These are phyloP conservation scores for Homarus americanus DNA, from an alignment of 1,140 invertebrate genomes.

Conservation along the genomic window DNA sequence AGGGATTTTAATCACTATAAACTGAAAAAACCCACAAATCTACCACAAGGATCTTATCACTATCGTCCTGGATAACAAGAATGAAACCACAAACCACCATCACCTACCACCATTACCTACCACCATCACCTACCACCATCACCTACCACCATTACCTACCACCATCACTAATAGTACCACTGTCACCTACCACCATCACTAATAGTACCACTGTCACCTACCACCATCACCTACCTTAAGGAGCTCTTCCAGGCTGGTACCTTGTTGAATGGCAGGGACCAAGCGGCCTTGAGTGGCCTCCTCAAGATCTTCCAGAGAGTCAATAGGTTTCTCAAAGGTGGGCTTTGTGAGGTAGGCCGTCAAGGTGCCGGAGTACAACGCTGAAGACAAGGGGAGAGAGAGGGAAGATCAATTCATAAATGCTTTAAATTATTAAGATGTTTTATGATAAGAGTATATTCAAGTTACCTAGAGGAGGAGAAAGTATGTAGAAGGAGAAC, in stretches of 20 bases:
- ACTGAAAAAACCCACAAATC: too few relatives aligned
- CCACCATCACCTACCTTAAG: neutral
- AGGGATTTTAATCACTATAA: too few relatives aligned
- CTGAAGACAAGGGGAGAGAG: conserved; percentile 7
- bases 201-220: neutral
- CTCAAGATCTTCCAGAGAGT: conserved; percentile 5
- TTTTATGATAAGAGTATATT: too few relatives aligned
- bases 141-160: neutral
- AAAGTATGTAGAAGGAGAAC: too few relatives aligned
- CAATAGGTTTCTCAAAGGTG: conserved; percentile 27
- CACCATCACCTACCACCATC: too few relatives aligned
- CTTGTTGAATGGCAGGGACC: conserved; percentile 1
- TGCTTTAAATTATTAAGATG: too few relatives aligned
- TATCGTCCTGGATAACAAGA: too few relatives aligned
- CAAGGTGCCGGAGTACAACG: conserved; percentile 12
- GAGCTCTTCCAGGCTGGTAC: conserved; percentile 17
- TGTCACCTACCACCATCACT: neutral
- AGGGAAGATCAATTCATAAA: too few relatives aligned
- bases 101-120: too few relatives aligned
- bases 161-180: neutral
- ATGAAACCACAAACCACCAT: too few relatives aligned
- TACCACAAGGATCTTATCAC: too few relatives aligned
- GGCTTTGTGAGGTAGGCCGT: conserved; percentile 30
- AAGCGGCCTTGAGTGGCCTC: neutral
- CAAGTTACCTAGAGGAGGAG: too few relatives aligned